Evolutionary conservation across 35 echinoderm and acorn worm genomes (phyloP).

Genomic region (Heliocidaris tuberculata): DNA sequence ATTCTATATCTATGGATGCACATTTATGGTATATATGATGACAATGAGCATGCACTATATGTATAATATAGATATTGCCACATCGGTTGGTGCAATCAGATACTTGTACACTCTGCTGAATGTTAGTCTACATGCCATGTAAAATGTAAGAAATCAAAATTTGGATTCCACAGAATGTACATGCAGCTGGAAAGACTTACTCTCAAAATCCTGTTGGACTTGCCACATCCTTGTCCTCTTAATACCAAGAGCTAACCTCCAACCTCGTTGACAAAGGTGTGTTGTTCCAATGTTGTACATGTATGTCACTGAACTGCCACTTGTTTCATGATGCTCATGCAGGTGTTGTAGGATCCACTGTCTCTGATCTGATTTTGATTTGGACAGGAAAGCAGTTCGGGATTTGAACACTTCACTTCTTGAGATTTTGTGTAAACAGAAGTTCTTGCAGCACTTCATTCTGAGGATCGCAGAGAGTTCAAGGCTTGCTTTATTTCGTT

Average conservation of each 20-base stretch:
- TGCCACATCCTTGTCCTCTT: conserved; percentile 9
- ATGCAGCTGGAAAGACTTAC: conserved; percentile 18
- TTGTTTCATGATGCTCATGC: background rate
- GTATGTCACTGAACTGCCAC: background rate
- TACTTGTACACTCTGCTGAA: background rate
- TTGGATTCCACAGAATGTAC: background rate
- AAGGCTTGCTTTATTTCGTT: conserved; percentile 6
- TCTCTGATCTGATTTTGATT: conserved; percentile 4
- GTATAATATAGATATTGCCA: background rate
- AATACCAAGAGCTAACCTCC: background rate
- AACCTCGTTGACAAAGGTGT: conserved; percentile 1
- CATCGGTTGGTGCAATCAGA: background rate
- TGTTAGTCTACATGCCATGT: background rate
- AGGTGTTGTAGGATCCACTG: conserved; percentile 17
- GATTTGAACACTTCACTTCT: conserved; percentile 20
- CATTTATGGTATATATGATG: too few species aligned
- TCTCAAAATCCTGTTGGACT: conserved; percentile 20
- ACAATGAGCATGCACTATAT: too few species aligned
- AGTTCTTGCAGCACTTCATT: background rate
- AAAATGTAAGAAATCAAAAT: background rate
- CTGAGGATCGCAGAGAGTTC: background rate
- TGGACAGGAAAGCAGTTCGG: background rate
- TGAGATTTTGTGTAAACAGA: background rate
- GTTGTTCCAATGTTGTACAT: conserved; percentile 1
- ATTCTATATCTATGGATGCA: too few species aligned